A percentile compares a stretch with the other conserved stretches of the same genome.
Conservation (phyloP, 2,113 vertebrate genomes). For the Hypomesus transpacificus region DNA sequence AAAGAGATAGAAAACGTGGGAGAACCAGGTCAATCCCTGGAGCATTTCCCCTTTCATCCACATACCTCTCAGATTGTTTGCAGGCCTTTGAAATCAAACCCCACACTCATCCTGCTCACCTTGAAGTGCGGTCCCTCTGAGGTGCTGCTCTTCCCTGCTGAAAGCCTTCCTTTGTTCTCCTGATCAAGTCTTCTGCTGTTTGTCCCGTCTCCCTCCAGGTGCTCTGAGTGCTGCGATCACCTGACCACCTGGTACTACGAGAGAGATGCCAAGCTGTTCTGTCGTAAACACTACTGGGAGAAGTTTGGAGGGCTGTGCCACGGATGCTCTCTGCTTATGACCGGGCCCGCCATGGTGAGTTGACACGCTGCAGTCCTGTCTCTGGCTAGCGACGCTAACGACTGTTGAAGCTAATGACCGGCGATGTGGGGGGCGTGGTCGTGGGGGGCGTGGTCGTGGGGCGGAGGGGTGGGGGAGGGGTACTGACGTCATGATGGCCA, state of each 20-base stretch:
- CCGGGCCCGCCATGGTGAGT: constrained; percentile 90
- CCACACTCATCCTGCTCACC: neutral
- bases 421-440: neutral
- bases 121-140: constrained; percentile 2
- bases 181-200: neutral
- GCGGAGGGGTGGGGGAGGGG: neutral
- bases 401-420: neutral
- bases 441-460: no score
- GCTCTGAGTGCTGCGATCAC: constrained; percentile 88
- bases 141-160: neutral
- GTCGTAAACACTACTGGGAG: constrained; percentile 91
- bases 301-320: constrained; percentile 93
- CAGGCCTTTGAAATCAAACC: constrained; percentile 25
- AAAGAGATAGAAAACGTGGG: no score
- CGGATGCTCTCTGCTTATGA: constrained; percentile 93
- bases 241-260: constrained; percentile 96
- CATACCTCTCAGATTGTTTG: constrained; percentile 17
- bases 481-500: no score
- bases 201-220: constrained; percentile 64
- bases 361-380: neutral
- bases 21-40: neutral
- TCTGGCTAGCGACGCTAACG: neutral
- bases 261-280: constrained; percentile 89
- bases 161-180: constrained; percentile 2
- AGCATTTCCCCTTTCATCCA: constrained; percentile 7